phyloP scores from a whole-genome alignment of 2,888 invertebrate species.

The Argyresthia albistria region DNA sequence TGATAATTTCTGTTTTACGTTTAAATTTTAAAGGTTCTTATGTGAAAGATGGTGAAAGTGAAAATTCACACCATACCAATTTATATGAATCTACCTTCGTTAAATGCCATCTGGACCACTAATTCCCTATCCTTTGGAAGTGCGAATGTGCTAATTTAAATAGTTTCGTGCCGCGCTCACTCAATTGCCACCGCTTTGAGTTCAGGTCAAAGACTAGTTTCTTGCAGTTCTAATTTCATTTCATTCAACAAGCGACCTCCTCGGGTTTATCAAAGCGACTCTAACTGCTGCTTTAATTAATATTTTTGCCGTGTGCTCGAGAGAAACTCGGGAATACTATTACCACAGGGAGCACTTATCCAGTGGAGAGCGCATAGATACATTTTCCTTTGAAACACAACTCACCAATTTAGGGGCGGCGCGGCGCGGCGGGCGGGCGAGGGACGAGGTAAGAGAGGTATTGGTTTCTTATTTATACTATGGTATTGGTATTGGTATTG shows the following conservation, averaged over 20 bases:
- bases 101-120: not conserved
- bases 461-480: too few relatives aligned
- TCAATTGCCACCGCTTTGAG: constrained; percentile 1
- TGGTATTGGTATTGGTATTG: too few relatives aligned
- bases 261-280: constrained; percentile 2
- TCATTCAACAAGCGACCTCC: constrained; percentile 1
- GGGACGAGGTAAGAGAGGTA: not conserved
- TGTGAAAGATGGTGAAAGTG: too few relatives aligned
- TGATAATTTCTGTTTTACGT: not conserved
- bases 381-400: too few relatives aligned
- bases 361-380: too few relatives aligned
- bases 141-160: not conserved
- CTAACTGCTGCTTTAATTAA: constrained; percentile 2
- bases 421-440: not conserved
- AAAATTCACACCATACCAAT: not conserved
- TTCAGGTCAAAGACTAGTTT: not conserved
- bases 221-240: constrained; percentile 1
- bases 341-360: too few relatives aligned
- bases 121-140: not conserved
- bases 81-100: not conserved
- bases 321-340: not conserved
- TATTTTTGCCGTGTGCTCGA: not conserved
- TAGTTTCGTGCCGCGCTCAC: not conserved
- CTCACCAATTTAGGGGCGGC: not conserved
- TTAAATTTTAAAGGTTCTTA: too few relatives aligned